Evolutionary conservation across 2,888 invertebrate genomes (phyloP), one percentile per base, ranked within the genome.

Genomic region (Hesperia comma): DNA sequence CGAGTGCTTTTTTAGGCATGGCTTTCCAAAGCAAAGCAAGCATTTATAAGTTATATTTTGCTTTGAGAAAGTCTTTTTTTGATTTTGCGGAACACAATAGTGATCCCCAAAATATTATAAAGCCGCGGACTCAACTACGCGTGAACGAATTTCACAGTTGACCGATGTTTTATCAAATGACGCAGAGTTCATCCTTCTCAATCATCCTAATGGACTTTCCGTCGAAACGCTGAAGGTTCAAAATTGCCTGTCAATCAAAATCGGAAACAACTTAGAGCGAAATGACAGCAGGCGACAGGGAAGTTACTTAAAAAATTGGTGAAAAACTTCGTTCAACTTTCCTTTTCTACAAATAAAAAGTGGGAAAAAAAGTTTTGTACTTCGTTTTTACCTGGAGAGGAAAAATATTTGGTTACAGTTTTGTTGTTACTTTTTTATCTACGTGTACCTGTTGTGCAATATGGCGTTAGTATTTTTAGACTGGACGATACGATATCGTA

Each of bases 61-160:
- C 8, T 10, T 10, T 37, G 2, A 0, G 8, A 37, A 37, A 12
- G 37, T 8, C 0, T 37, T 12, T 46, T 32, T 12, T 37, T 21
- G 19, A 21, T 56, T 40, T 19, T 0, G 6, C 12, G 19, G 21
- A 10, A 7, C 17, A 57, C 26, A 21, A 41, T n/a, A 58, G 40
- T 41, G 53, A 58, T 33, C 64, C 53, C 64, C 19, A 60, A 60
- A 66, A 66, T 41, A 49, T 43, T 60, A 19, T 10, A 21, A 62
- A 32, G 53, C 33, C n/a, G 53, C 21, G 51, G 12, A 55, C 2
- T 58, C 64, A 33, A 54, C 43, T 12, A 32, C 41, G 66, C 66
- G 66, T 66, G 51, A 66, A 60, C 66, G 60, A 54, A 66, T 66
- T 66, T 66, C 60, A 66, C 66, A 60, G 54, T 60, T 54, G 66